Conservation (phyloP, 2,113 vertebrate genomes). For the Ptilorrhoa leucosticta region DNA sequence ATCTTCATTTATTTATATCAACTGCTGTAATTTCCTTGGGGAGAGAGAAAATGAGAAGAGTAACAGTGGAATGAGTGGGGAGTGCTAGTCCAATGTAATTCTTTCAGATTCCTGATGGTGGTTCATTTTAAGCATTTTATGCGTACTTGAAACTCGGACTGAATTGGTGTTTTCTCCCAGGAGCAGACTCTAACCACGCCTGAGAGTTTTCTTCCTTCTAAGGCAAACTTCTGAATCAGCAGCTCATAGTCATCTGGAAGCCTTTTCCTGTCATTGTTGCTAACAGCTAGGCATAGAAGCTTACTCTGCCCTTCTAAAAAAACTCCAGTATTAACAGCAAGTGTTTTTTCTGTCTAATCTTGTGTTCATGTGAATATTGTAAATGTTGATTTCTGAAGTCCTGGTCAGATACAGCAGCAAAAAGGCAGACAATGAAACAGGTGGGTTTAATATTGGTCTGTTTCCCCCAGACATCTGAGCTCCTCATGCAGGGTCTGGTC, state of each 20-base stretch:
- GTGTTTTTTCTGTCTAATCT: background rate
- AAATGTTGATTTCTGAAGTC: background rate
- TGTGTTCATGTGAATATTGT: background rate
- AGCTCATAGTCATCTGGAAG: slow-evolving; percentile 57
- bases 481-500: background rate
- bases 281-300: slow-evolving; percentile 25
- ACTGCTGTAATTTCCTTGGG: slow-evolving; percentile 38
- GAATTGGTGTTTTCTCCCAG: slow-evolving; percentile 23
- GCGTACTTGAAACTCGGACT: slow-evolving; percentile 29
- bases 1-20: slow-evolving; percentile 35
- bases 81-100: background rate
- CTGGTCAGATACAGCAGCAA: background rate
- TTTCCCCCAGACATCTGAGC: background rate
- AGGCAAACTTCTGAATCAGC: slow-evolving; percentile 75
- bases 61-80: slow-evolving; percentile 34
- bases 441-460: slow-evolving; percentile 20
- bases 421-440: background rate
- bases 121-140: slow-evolving; percentile 41
- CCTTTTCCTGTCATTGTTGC: slow-evolving; percentile 35
- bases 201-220: slow-evolving; percentile 76
- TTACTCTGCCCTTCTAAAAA: background rate
- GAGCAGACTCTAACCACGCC: slow-evolving; percentile 26
- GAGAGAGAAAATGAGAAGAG: slow-evolving; percentile 2
- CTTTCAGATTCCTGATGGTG: background rate
- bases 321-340: background rate